Evolutionary conservation across 1,140 invertebrate species (phyloP).

Genomic region (Solenopsis invicta): DNA sequence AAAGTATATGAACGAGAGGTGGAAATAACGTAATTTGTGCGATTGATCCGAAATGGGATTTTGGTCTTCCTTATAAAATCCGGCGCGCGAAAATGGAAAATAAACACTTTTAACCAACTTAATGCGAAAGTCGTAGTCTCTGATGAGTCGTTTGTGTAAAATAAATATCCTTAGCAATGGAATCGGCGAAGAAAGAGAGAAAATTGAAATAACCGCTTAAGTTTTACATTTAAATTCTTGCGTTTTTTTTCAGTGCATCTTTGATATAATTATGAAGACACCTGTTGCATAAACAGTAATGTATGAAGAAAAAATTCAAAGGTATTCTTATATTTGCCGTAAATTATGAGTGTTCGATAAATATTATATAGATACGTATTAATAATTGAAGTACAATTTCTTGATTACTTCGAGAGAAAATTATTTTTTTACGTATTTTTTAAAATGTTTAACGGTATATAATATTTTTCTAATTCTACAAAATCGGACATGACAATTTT

Average conservation of each 20-base stretch:
- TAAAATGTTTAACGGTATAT: background rate
- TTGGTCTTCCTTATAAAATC: background rate
- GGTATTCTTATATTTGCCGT: background rate
- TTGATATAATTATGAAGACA: constrained; percentile 8
- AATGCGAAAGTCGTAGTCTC: background rate
- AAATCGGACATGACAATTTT: background rate
- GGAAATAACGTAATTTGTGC: constrained; percentile 4
- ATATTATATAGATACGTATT: background rate
- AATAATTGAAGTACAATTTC: background rate
- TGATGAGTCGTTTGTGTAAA: background rate
- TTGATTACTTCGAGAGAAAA: constrained; percentile 6
- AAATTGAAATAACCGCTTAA: background rate
- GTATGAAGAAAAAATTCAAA: background rate
- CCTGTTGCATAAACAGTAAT: constrained; percentile 16
- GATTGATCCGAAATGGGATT: background rate
- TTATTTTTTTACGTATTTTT: background rate
- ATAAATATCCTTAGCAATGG: background rate
- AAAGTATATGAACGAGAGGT: background rate
- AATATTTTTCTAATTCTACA: background rate
- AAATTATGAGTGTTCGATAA: background rate
- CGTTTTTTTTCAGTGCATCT: background rate
- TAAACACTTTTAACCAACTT: constrained; percentile 3
- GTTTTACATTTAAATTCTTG: background rate
- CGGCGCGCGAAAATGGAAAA: background rate
- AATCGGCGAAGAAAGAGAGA: background rate